Evolutionary conservation across 2,113 vertebrate species (phyloP).

Genomic region (Periophthalmus modestus): DNA sequence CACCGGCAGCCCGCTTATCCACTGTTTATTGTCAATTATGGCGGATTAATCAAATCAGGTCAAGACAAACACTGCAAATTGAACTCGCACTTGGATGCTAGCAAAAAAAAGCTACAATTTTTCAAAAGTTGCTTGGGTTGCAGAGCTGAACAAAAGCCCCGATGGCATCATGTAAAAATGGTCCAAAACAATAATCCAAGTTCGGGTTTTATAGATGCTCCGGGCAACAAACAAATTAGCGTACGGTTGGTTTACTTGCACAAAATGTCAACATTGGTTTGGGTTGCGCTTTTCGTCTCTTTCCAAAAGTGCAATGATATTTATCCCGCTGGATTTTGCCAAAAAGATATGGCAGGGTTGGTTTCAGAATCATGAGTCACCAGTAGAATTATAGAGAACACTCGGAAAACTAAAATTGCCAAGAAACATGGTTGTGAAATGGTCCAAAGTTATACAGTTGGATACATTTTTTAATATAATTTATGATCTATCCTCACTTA

Average conservation of each 20-base stretch:
- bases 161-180: slow-evolving; percentile 34
- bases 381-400: not conserved
- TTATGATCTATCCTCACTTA: no score
- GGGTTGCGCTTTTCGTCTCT: slow-evolving; percentile 6
- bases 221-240: slow-evolving; percentile 16
- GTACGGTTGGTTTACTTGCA: slow-evolving; percentile 16
- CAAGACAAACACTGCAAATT: slow-evolving; percentile 47
- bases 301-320: not conserved
- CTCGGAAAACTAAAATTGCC: not conserved
- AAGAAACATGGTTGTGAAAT: not conserved
- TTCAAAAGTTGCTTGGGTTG: not conserved
- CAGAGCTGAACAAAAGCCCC: slow-evolving; percentile 5
- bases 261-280: not conserved
- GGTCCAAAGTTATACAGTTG: not conserved
- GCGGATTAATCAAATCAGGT: slow-evolving; percentile 49
- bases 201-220: slow-evolving; percentile 3
- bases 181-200: slow-evolving; percentile 35
- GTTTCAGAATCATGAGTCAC: slow-evolving; percentile 18
- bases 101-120: not conserved
- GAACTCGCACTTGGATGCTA: slow-evolving; percentile 19
- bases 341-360: slow-evolving; percentile 5
- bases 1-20: slow-evolving; percentile 40
- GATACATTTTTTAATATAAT: not conserved
- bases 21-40: slow-evolving; percentile 60
- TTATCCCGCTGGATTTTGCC: not conserved